Conservation (phyloP, 2,797 vertebrate genomes). For the Lates japonicus region DNA sequence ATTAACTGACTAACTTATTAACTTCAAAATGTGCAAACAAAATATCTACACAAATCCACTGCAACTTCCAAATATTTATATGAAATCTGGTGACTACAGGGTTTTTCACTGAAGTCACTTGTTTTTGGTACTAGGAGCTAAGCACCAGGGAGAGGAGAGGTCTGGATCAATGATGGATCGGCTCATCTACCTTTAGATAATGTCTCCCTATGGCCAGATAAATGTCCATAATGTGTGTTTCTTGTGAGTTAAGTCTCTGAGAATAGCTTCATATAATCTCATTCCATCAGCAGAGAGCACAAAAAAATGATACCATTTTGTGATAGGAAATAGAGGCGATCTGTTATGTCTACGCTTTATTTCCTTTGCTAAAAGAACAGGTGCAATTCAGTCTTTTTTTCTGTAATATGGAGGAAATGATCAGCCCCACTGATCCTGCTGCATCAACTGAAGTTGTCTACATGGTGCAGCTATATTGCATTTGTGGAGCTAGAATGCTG, state of each 20-base stretch:
- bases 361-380: slow-evolving; percentile 53
- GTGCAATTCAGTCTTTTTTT: slow-evolving; percentile 39
- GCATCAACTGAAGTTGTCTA: slow-evolving; percentile 42
- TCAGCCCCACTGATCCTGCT: slow-evolving; percentile 23
- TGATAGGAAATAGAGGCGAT: slow-evolving; percentile 58
- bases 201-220: slow-evolving; percentile 65
- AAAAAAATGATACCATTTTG: slow-evolving; percentile 61
- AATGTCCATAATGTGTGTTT: slow-evolving; percentile 57
- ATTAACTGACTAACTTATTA: too few relatives aligned
- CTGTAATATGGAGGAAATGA: slow-evolving; percentile 43
- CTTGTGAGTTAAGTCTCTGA: slow-evolving; percentile 52
- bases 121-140: slow-evolving; percentile 11
- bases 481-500: slow-evolving; percentile 20
- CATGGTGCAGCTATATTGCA: slow-evolving; percentile 28
- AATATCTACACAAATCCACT: not conserved
- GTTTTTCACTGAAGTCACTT: slow-evolving; percentile 18
- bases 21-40: not conserved
- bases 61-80: not conserved
- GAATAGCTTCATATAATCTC: slow-evolving; percentile 69
- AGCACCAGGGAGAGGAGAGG: slow-evolving; percentile 12
- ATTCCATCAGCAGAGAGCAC: slow-evolving; percentile 62
- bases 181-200: slow-evolving; percentile 60
- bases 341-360: slow-evolving; percentile 61
- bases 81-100: not conserved
- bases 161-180: slow-evolving; percentile 62